These are phyloP conservation scores for Choloepus hoffmanni DNA, from an alignment of 2,113 vertebrate species.

Conservation along the genomic window DNA sequence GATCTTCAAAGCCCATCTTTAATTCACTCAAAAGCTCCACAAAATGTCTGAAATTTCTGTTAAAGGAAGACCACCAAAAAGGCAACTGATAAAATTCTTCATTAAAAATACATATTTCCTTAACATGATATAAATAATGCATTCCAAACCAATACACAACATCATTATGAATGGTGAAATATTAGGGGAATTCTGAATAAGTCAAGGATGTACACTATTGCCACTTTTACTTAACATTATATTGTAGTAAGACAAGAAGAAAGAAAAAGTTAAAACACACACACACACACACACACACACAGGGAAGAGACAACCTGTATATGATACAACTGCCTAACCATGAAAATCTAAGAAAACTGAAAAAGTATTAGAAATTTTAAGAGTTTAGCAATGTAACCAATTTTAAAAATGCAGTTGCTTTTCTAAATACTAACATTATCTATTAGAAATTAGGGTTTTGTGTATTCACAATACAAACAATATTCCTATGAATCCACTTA, in stretches of 20 bases:
- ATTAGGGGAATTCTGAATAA: background rate
- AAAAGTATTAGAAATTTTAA: background rate
- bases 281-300: too few species aligned
- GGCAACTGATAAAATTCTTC: background rate
- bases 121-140: background rate
- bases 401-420: background rate
- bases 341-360: background rate
- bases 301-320: background rate
- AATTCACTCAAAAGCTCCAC: background rate
- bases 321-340: background rate
- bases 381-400: constrained; percentile 12
- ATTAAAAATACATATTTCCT: background rate
- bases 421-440: background rate
- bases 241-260: background rate
- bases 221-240: background rate
- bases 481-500: background rate
- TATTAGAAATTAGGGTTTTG: background rate
- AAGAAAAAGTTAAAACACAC: background rate
- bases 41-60: background rate
- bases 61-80: background rate
- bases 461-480: background rate
- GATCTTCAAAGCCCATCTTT: background rate
- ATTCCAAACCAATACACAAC: constrained; percentile 27
- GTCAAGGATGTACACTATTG: background rate
- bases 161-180: background rate